phyloP scores from a whole-genome alignment of 1,140 invertebrate genomes.

The Pseudomyrmex concolor region DNA sequence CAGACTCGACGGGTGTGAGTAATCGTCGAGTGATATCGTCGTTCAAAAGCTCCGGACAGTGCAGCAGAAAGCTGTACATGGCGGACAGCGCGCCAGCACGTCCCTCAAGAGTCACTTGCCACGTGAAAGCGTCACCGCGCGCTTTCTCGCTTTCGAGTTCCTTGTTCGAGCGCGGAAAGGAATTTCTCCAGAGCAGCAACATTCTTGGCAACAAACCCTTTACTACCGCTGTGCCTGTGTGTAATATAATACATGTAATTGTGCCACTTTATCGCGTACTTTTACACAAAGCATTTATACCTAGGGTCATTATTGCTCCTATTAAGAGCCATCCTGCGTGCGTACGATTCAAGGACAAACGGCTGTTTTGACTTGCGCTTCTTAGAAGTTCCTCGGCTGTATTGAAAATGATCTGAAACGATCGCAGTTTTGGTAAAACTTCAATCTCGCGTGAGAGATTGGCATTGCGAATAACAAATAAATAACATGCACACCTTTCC shows the following conservation, averaged over 20 bases:
- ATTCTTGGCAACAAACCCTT: constrained; percentile 95
- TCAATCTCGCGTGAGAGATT: neutral
- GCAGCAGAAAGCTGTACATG: constrained; percentile 96
- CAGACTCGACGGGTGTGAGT: constrained; percentile 96
- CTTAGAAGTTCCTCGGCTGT: constrained; percentile 98
- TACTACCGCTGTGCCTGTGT: constrained; percentile 93
- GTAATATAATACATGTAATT: constrained; percentile 34
- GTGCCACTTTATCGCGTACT: neutral
- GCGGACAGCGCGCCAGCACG: constrained; percentile 97
- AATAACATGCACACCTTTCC: constrained; percentile 90
- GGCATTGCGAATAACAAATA: neutral
- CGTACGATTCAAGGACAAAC: constrained; percentile 96
- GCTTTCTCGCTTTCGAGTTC: constrained; percentile 99
- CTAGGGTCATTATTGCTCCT: constrained; percentile 97
- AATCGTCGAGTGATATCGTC: constrained; percentile 96
- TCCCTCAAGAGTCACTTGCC: constrained; percentile 99
- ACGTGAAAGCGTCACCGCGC: constrained; percentile 98
- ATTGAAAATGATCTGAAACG: constrained; percentile 94
- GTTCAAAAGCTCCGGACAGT: constrained; percentile 95
- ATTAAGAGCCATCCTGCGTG: constrained; percentile 99
- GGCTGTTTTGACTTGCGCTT: constrained; percentile 98
- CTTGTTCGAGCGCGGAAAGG: constrained; percentile 97
- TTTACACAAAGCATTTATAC: constrained; percentile 83
- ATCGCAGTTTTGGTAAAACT: neutral
- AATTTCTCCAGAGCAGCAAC: constrained; percentile 98